Evolutionary conservation across 1,140 invertebrate species (phyloP), one percentile per base, ranked within the genome.

Genomic region (Lepidurus couesii): DNA sequence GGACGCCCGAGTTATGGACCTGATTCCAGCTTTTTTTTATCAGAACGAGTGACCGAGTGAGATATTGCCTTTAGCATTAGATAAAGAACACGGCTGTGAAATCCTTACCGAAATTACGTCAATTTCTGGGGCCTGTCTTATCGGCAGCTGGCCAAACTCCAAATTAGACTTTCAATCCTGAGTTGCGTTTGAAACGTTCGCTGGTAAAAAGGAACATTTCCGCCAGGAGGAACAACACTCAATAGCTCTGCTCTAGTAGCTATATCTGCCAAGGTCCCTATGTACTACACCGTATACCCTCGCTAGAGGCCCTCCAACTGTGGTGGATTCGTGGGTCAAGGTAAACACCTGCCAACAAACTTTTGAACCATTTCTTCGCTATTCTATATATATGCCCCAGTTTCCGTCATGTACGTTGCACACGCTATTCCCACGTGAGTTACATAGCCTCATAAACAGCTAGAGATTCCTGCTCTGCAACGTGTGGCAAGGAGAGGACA

Each of bases 201-300:
- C 21, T 65, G 16, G 16, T 16, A 7, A 65, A 65, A 47, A 10
- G 7, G 53, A 34, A 34, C 34, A 34, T 65, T 65, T 65, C n/a
- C 53, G 21, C n/a, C 53, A 11, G 9, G 53, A 65, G 13, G 21
- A 65, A 65, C 2, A 65, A 13, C 21, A n/a, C 6, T 65, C 21
- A 65, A 65, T 21, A 65, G 8, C 53, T 65, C 21, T 65, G 53
- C 53, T 65, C 53, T 65, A 65, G 16, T 65, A 65, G 53, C 53
- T 65, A 65, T 65, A 65, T 65, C 53, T 65, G 53, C 53, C 53
- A 65, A 65, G 53, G 53, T 65, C 21, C 53, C 53, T n/a, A 65
- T n/a, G 21, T 65, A 65, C 47, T n/a, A n/a, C 21, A 65, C 53
- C 16, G 21, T 21, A 65, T 16, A 65, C 34, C 34, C 53, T 1